Evolutionary conservation across 2,888 invertebrate genomes (phyloP).

Genomic region (Disparrhopalites patrizii): DNA sequence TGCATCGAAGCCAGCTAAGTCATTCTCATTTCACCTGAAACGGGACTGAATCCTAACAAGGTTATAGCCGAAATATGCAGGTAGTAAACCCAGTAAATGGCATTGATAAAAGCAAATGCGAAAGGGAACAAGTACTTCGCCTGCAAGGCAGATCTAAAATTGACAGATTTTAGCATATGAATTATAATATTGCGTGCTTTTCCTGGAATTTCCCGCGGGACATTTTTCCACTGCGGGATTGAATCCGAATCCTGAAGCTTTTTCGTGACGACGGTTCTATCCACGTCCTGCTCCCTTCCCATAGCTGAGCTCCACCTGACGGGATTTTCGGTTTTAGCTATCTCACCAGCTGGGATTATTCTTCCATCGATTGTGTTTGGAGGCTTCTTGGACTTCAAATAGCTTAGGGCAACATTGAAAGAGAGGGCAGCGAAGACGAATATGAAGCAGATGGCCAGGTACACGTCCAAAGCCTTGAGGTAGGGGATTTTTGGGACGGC

Average conservation of each 20-base stretch:
- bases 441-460: slow-evolving; percentile 51
- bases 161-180: too few species aligned
- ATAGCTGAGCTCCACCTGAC: too few species aligned
- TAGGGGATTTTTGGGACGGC: slow-evolving; percentile 57
- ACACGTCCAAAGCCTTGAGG: slow-evolving; percentile 56
- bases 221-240: too few species aligned
- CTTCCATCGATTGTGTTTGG: too few species aligned
- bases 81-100: slow-evolving; percentile 37
- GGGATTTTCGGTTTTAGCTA: too few species aligned
- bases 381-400: too few species aligned
- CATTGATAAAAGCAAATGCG: slow-evolving; percentile 35
- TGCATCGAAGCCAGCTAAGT: too few species aligned
- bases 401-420: slow-evolving; percentile 57
- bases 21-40: too few species aligned
- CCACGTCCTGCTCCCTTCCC: neutral
- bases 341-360: neutral
- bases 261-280: neutral
- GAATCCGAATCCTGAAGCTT: neutral
- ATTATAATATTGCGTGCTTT: too few species aligned
- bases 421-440: slow-evolving; percentile 58
- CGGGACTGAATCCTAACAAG: too few species aligned
- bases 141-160: neutral
- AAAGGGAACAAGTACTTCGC: slow-evolving; percentile 36
- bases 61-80: neutral
- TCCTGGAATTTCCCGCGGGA: too few species aligned